Evolutionary conservation across 2,888 invertebrate genomes (phyloP).

Genomic region (Dicroscelio sp.): DNA sequence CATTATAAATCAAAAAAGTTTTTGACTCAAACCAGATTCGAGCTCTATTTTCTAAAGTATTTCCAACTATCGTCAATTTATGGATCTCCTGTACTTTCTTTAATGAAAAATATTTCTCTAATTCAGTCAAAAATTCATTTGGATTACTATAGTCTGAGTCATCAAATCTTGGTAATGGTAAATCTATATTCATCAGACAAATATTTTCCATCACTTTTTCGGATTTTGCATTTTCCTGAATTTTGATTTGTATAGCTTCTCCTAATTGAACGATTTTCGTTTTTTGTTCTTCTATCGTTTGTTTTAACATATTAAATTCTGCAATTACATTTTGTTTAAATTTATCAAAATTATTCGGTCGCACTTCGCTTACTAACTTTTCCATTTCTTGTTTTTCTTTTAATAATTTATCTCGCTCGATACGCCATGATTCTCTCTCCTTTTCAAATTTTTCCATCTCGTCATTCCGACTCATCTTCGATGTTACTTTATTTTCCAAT

Average conservation of each 20-base stretch:
- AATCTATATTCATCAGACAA: slow-evolving; percentile 13
- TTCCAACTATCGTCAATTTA: slow-evolving; percentile 2
- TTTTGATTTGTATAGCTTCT: not conserved
- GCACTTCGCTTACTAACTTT: not conserved
- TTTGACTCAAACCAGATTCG: slow-evolving; percentile 11
- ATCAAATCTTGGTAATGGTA: not conserved
- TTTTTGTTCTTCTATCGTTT: not conserved
- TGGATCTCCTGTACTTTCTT: not conserved
- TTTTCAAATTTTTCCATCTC: too few species aligned
- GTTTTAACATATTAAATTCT: not conserved
- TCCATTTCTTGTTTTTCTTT: not conserved
- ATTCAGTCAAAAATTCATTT: slow-evolving; percentile 9
- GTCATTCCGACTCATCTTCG: too few species aligned
- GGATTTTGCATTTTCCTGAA: too few species aligned
- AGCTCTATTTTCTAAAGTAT: not conserved
- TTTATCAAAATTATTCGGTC: not conserved
- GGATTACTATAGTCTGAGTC: not conserved
- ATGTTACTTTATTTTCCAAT: too few species aligned
- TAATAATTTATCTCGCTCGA: not conserved
- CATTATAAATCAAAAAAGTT: not conserved
- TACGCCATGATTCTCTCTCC: not conserved
- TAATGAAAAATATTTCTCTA: slow-evolving; percentile 23
- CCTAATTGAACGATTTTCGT: not conserved
- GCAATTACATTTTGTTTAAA: not conserved
- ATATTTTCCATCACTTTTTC: not conserved